phyloP scores from a whole-genome alignment of 1,140 invertebrate genomes.

The Drosophila kurseongensis region DNA sequence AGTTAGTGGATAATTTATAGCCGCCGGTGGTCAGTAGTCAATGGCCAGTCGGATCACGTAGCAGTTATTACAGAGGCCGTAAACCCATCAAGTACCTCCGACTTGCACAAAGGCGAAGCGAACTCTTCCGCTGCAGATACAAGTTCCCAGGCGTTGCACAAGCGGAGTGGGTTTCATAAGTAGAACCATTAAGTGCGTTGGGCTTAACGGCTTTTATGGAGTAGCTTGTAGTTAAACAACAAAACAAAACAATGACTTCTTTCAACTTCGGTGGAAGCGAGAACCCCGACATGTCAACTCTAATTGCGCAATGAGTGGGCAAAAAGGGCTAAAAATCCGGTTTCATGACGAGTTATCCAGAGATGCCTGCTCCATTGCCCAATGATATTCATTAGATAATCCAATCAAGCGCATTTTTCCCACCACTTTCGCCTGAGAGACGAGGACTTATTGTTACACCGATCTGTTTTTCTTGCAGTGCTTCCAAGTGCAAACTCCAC shows the following conservation, averaged over 20 bases:
- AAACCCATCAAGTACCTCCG: conserved; percentile 9
- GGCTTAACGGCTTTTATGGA: conserved; percentile 56
- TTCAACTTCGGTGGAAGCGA: conserved; percentile 39
- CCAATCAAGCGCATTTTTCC: conserved; percentile 52
- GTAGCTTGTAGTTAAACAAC: conserved; percentile 28
- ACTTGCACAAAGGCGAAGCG: conserved; percentile 20
- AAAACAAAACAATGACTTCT: conserved; percentile 36
- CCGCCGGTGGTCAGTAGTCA: conserved; percentile 20
- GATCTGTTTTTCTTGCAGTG: conserved; percentile 60
- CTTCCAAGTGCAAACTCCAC: conserved; percentile 77
- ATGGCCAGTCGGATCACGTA: conserved; percentile 26
- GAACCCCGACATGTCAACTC: conserved; percentile 41
- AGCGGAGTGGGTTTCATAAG: conserved; percentile 39
- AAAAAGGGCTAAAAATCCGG: conserved; percentile 17
- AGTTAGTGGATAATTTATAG: conserved; percentile 16
- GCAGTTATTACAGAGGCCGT: conserved; percentile 26
- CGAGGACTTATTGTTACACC: conserved; percentile 33
- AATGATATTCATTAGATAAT: conserved; percentile 63
- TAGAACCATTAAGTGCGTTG: conserved; percentile 75
- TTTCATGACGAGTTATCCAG: conserved; percentile 16
- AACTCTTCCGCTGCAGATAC: conserved; percentile 37
- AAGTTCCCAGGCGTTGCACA: conserved; percentile 50
- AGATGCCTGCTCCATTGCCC: conserved; percentile 34
- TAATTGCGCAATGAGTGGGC: conserved; percentile 47
- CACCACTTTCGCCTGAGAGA: conserved; percentile 43